Conservation (phyloP, 2,888 invertebrate genomes). For the Drosophila mettleri region DNA sequence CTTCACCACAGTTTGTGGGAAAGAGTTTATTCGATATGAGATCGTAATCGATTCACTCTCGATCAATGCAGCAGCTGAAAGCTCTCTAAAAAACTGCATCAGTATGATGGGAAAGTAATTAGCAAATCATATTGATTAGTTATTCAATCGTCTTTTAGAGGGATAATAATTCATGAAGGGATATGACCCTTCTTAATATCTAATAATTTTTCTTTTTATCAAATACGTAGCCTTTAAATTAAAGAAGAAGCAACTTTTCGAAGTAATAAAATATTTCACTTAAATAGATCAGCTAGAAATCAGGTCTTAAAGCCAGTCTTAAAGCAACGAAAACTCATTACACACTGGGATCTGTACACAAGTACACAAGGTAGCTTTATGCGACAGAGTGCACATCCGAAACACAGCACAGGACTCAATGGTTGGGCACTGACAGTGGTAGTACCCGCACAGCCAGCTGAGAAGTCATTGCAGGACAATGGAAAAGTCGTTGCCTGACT, state of each 20-base stretch:
- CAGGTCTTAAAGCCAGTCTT: slow-evolving; percentile 2
- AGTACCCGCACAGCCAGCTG: slow-evolving; percentile 31
- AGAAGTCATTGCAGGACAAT: slow-evolving; percentile 77
- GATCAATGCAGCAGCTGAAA: too few species aligned
- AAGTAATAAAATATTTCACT: neutral
- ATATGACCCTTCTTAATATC: too few species aligned
- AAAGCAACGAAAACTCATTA: slow-evolving; percentile 49
- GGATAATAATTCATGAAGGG: too few species aligned
- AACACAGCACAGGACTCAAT: slow-evolving; percentile 19
- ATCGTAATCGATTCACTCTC: too few species aligned
- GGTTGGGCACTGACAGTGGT: slow-evolving; percentile 1
- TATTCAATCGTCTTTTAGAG: too few species aligned
- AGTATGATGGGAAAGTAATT: too few species aligned
- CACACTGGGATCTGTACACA: slow-evolving; percentile 18
- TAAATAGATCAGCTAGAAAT: neutral
- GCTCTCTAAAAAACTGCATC: too few species aligned
- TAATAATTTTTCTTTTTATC: too few species aligned
- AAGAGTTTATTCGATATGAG: too few species aligned
- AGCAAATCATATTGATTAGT: too few species aligned
- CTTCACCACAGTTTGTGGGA: neutral
- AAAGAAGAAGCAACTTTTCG: neutral
- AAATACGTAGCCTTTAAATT: neutral
- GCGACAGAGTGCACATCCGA: slow-evolving; percentile 41
- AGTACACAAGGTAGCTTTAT: slow-evolving; percentile 39
- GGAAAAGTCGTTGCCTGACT: slow-evolving; percentile 73